Base-by-base conservation (phyloP, 2,888 invertebrate genomes). In the Lysandra coridon region DNA sequence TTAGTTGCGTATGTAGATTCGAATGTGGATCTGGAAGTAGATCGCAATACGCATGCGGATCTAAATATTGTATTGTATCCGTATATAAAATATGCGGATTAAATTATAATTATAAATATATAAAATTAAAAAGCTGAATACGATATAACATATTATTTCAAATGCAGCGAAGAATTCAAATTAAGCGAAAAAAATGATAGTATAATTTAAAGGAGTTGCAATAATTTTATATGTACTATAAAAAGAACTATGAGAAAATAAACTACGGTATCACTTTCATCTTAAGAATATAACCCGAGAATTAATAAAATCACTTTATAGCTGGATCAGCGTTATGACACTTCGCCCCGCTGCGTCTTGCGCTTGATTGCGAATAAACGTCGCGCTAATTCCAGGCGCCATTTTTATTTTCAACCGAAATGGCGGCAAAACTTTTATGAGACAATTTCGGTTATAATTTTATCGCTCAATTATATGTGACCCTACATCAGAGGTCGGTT, bases 281-380 rank as follows among this genome's bases (percentile, higher is more conserved):
- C 62, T 7, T 30, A 64, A 10, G 7, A 12, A 64, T 64, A 64
- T 69, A 69, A 37, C 33, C 12, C 5, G 33, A 69, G 69, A 69
- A 69, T 69, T 69, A 69, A 69, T 69, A 69, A 69, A 69, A 69
- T 17, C 14, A 14, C 69, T 69, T 69, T 69, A 69, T 69, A 69
- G 69, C 33, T 3, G 69, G 69, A 69, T 69, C 33, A 69, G 14
- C 33, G 69, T 69, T 33, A 37, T 33, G 69, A 69, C 69, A 33
- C 4, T 69, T 30, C 64, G 30, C 49, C 69, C 69, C 69, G 64
- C 30, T 64, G 64, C 33, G 69, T 33, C 33, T 14, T 17, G 37
- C 14, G 33, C 69, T 69, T 69, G 69, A 69, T 69, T 33, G 69
- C 69, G 17, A 33, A 37, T 69, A 69, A 69, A 69, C 37, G 69